Conservation (phyloP, 1,140 invertebrate genomes). For the Diprion similis region DNA sequence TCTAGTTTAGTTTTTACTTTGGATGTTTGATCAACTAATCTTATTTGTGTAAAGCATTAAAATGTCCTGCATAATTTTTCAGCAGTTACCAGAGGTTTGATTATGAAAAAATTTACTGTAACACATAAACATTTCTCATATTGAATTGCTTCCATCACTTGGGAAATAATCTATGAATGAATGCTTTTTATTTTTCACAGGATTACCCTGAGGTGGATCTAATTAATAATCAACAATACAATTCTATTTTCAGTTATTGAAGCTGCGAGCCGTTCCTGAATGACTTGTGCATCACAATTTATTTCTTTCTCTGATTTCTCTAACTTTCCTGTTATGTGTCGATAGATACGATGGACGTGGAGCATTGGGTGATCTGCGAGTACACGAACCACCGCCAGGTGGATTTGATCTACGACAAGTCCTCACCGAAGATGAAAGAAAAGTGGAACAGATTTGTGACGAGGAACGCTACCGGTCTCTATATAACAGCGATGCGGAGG, state of each 20-base stretch:
- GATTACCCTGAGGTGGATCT: neutral
- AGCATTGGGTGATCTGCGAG: slow-evolving; percentile 79
- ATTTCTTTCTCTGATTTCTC: slow-evolving; percentile 42
- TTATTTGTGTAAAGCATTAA: too few relatives aligned
- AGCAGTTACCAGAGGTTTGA: neutral
- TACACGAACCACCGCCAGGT: slow-evolving; percentile 75
- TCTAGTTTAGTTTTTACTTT: too few relatives aligned
- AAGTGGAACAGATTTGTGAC: slow-evolving; percentile 87
- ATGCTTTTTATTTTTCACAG: slow-evolving; percentile 2
- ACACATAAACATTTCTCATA: too few relatives aligned
- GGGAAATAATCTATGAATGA: neutral
- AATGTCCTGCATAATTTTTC: too few relatives aligned
- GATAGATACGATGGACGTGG: slow-evolving; percentile 94
- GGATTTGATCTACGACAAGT: slow-evolving; percentile 72
- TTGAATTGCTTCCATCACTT: slow-evolving; percentile 10
- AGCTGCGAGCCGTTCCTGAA: slow-evolving; percentile 10
- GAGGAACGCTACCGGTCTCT: slow-evolving; percentile 90
- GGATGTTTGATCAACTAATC: too few relatives aligned
- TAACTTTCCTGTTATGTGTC: slow-evolving; percentile 56
- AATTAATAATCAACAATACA: neutral
- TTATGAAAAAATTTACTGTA: neutral
- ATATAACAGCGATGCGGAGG: slow-evolving; percentile 85
- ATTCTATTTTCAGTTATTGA: slow-evolving; percentile 50
- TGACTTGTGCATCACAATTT: slow-evolving; percentile 20
- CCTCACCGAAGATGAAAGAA: slow-evolving; percentile 79